Conservation (phyloP, 2,113 vertebrate species). For the Pycnonotus jocosus region DNA sequence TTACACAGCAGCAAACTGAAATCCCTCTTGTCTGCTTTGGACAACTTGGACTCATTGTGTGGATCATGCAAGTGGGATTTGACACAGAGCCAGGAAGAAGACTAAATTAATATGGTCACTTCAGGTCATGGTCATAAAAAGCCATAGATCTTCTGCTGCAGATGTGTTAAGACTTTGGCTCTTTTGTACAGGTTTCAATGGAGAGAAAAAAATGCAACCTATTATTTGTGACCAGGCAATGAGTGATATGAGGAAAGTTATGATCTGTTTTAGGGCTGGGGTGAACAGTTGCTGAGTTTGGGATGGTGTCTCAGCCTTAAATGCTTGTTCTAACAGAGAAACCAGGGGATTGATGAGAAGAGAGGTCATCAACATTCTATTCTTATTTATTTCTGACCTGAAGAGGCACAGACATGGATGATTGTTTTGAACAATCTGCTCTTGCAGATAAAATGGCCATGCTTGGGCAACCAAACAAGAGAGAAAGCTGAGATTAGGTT, state of each 20-base stretch:
- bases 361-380: neutral
- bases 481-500: neutral
- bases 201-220: neutral
- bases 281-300: neutral
- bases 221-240: neutral
- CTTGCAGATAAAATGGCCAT: neutral
- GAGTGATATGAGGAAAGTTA: neutral
- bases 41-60: neutral
- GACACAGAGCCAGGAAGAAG: neutral
- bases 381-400: neutral
- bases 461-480: neutral
- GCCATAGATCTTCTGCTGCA: neutral
- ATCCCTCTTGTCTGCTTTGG: neutral
- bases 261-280: neutral
- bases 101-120: neutral
- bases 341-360: neutral
- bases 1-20: neutral
- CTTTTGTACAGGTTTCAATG: neutral
- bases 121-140: slow-evolving; percentile 28
- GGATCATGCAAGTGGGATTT: neutral
- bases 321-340: neutral
- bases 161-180: neutral
- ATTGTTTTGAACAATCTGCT: neutral
- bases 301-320: neutral
- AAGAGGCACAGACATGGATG: neutral